Conservation (phyloP, 1,140 invertebrate genomes). For the Stenopsyche tienmushanensis region DNA sequence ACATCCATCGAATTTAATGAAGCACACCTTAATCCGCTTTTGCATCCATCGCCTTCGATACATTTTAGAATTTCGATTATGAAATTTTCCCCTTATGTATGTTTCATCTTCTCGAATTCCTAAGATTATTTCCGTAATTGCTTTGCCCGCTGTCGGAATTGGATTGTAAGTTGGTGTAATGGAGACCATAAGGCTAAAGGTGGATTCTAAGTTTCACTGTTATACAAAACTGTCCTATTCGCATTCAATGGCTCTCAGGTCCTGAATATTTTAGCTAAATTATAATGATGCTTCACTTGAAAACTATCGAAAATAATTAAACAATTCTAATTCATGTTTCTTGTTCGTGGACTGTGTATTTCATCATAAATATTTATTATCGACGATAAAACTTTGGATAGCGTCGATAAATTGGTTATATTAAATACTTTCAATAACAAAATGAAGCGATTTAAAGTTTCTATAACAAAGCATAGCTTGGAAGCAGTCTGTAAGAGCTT, state of each 20-base stretch:
- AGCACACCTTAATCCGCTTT: neutral
- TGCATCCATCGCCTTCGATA: neutral
- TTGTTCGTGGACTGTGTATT: too few species aligned
- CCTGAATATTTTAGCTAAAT: too few species aligned
- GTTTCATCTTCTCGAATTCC: conserved; percentile 15
- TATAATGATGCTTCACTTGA: too few species aligned
- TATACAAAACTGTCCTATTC: conserved; percentile 27
- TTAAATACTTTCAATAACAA: too few species aligned
- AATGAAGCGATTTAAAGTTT: too few species aligned
- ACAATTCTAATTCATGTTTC: too few species aligned
- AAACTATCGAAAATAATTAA: too few species aligned
- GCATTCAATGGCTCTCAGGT: conserved; percentile 12
- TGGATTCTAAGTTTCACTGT: conserved; percentile 24
- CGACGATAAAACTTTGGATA: too few species aligned
- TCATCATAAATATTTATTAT: too few species aligned
- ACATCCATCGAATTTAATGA: neutral
- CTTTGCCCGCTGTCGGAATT: conserved; percentile 27
- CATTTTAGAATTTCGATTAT: neutral
- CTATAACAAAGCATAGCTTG: too few species aligned
- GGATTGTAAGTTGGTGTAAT: conserved; percentile 28
- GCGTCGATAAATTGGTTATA: too few species aligned
- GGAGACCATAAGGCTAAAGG: conserved; percentile 27
- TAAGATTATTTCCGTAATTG: conserved; percentile 29
- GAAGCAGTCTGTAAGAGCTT: too few species aligned
- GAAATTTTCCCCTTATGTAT: conserved; percentile 8